phyloP scores from a whole-genome alignment of 2,113 vertebrate species.

The Himantopus leucocephalus region DNA sequence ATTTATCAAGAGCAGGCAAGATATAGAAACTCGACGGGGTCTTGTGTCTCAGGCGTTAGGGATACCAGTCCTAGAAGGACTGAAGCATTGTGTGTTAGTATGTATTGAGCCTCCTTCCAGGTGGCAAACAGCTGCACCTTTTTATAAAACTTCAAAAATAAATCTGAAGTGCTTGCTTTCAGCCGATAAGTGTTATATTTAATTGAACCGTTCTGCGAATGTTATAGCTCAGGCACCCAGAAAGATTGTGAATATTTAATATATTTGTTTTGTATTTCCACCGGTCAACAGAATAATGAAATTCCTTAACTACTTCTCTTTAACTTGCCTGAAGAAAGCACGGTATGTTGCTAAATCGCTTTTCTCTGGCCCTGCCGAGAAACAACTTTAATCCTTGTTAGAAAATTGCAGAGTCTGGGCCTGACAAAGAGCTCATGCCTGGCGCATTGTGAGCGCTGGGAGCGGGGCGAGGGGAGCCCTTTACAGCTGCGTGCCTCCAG shows the following conservation, averaged over 20 bases:
- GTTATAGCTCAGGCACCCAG: slow-evolving; percentile 50
- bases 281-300: slow-evolving; percentile 73
- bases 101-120: slow-evolving; percentile 79
- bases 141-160: slow-evolving; percentile 70
- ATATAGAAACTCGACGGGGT: slow-evolving; percentile 57
- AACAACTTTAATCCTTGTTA: slow-evolving; percentile 88
- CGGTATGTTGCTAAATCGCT: slow-evolving; percentile 84
- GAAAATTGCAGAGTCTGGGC: slow-evolving; percentile 84
- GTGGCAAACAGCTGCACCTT: slow-evolving; percentile 80
- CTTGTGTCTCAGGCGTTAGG: slow-evolving; percentile 67
- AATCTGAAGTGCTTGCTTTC: slow-evolving; percentile 67
- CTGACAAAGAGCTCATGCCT: slow-evolving; percentile 86
- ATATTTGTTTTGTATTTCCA: slow-evolving; percentile 81
- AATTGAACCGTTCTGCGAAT: slow-evolving; percentile 63
- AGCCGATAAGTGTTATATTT: slow-evolving; percentile 61
- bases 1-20: slow-evolving; percentile 55
- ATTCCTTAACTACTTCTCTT: slow-evolving; percentile 86
- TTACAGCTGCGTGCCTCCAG: slow-evolving; percentile 83
- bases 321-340: slow-evolving; percentile 82
- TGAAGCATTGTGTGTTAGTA: slow-evolving; percentile 72
- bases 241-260: slow-evolving; percentile 74
- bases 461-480: slow-evolving; percentile 79
- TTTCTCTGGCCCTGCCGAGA: slow-evolving; percentile 78
- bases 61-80: slow-evolving; percentile 64
- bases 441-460: slow-evolving; percentile 77